Evolutionary conservation across 2,888 invertebrate species (phyloP).

Genomic region (Mesorhabditis sp.): DNA sequence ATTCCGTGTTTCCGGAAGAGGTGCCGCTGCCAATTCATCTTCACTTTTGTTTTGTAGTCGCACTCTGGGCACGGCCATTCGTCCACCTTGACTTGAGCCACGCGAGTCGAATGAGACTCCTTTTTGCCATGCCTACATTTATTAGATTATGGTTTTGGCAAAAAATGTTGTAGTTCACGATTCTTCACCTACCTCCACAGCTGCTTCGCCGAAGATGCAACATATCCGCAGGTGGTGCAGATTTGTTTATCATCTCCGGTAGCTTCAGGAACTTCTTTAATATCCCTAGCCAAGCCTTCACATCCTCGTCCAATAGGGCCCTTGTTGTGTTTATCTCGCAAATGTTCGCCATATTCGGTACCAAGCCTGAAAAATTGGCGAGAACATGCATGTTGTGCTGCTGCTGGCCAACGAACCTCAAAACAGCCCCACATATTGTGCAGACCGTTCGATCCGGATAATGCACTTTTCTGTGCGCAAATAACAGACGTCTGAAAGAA

Average conservation of each 20-base stretch:
- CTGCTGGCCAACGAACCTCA: not conserved
- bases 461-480: constrained; percentile 2
- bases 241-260: not conserved
- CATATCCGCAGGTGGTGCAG: not conserved
- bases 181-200: not conserved
- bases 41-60: not conserved
- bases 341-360: not conserved
- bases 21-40: constrained; percentile 4
- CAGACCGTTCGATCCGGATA: constrained; percentile 3
- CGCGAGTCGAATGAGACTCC: not conserved
- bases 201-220: not conserved
- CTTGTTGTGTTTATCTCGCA: not conserved
- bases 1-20: not conserved
- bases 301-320: too few relatives aligned
- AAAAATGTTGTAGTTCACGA: not conserved
- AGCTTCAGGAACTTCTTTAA: too few relatives aligned
- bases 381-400: not conserved
- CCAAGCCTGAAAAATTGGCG: not conserved
- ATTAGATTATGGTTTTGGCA: not conserved
- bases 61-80: not conserved
- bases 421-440: not conserved
- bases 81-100: not conserved
- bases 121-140: not conserved
- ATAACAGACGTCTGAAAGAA: not conserved
- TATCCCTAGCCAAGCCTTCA: too few relatives aligned